Conservation (phyloP, 2,888 invertebrate species). For the Eutolmus rufibarbis region DNA sequence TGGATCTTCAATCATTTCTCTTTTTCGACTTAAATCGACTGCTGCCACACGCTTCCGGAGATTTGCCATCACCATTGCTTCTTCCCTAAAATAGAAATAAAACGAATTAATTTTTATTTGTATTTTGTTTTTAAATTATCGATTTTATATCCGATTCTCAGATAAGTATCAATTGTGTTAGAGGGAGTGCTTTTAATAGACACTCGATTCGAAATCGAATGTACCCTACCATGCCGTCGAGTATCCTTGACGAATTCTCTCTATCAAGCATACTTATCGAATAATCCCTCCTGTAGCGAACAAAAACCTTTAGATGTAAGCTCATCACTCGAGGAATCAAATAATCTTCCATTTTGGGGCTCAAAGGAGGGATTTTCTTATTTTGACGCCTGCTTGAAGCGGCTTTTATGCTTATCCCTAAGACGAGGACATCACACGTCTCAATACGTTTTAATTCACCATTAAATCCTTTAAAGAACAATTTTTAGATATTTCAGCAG, state of each 20-base stretch:
- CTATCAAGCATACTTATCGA: not conserved
- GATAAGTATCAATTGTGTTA: too few species aligned
- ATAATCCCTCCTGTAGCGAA: not conserved
- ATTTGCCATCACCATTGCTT: constrained; percentile 74
- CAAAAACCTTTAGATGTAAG: not conserved
- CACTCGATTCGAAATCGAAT: not conserved
- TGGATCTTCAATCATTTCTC: constrained; percentile 54
- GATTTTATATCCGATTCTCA: not conserved
- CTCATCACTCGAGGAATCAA: not conserved
- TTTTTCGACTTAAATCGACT: constrained; percentile 59
- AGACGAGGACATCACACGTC: not conserved
- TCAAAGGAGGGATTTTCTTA: not conserved
- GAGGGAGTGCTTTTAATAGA: not conserved
- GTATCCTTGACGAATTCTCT: not conserved
- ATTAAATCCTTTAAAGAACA: not conserved
- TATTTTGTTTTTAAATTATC: not conserved
- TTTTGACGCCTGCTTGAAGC: not conserved
- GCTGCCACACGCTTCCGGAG: constrained; percentile 72
- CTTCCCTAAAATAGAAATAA: constrained; percentile 64
- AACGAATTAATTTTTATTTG: not conserved
- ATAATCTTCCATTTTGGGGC: not conserved
- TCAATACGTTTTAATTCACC: not conserved
- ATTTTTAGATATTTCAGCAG: not conserved
- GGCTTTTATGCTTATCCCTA: not conserved
- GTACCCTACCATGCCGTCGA: not conserved